Percentiles rank a stretch among this genome's conserved stretches.
Evolutionary conservation across 2,888 invertebrate genomes (phyloP).

Genomic region (Troides aeacus): DNA sequence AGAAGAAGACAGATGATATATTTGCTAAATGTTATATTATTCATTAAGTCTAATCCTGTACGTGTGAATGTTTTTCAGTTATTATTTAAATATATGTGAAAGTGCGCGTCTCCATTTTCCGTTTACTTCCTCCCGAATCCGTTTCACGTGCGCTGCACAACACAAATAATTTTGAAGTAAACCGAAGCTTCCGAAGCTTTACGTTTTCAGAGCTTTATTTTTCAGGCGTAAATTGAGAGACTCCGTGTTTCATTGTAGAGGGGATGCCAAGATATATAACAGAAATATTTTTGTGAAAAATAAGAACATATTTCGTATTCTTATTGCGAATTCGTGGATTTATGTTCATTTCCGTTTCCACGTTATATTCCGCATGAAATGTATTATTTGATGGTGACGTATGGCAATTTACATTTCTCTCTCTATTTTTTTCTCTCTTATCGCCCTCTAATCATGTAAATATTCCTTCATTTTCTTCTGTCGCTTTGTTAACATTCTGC

Average conservation of each 20-base stretch:
- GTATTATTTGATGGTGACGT: not conserved
- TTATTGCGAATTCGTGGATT: constrained; percentile 9
- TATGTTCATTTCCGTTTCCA: constrained; percentile 12
- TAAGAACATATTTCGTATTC: constrained; percentile 15
- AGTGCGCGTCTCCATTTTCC: no score
- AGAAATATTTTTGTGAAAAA: constrained; percentile 10
- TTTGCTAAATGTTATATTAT: no score
- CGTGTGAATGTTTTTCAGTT: no score
- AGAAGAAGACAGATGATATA: no score
- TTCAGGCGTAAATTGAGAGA: not conserved
- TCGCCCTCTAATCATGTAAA: no score
- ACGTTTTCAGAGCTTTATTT: not conserved
- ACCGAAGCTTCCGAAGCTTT: not conserved
- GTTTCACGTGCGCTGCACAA: no score
- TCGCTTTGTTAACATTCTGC: no score
- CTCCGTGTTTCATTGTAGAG: not conserved
- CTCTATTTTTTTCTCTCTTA: no score
- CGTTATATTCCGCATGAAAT: constrained; percentile 2
- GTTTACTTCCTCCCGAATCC: no score
- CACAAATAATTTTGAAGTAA: not conserved
- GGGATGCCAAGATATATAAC: constrained; percentile 2
- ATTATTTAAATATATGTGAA: no score
- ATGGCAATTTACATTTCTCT: not conserved
- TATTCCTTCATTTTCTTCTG: no score
- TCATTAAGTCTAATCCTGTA: no score